Base-by-base conservation (phyloP, 2,113 vertebrate genomes). In the Sceloporus undulatus region DNA sequence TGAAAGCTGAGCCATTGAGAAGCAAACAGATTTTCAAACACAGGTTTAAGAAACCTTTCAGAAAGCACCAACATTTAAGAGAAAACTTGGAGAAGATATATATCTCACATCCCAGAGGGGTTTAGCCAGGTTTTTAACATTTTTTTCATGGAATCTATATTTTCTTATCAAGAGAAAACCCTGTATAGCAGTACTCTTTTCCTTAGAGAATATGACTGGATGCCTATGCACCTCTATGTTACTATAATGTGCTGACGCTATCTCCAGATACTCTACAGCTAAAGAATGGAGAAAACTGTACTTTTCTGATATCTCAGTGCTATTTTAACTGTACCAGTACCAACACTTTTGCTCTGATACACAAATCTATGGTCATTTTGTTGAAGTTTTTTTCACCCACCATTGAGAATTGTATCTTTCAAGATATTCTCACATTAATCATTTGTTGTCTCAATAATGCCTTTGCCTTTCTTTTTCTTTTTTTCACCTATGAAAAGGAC, bases 1-100 rank as follows among this genome's bases (percentile, higher is more conserved):
- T 70, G 48, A 56, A 84, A 77, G 48, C 48, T 42, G 73, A 56
- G 19, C 71, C 38, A 82, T 18, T 52, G 40, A 82, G 40, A 76
- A 76, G 42, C 27, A 59, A 84, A 54, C 65, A 56, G 59, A 56
- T 78, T 84, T 88, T 78, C 74, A 84, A 56, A 84, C 56, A 68
- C 29, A 82, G 34, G 5, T 76, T 56, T 83, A 77, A 79, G 83
- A 23, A 88, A 78, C 42, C 38, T 68, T 87, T 83, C 76, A 29
- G 42, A 40, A 83, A 88, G 56, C 6, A 40, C 14, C 73, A 84
- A 76, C 23, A 54, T 75, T 78, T 77, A 77, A 68, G 75, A 75
- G 5, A 42, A 68, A 78, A 25, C 27, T 25, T 66, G 59, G 48
- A 88, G 87, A 68, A 16, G 62, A 76, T 10, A 48, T 1, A 23